These are phyloP conservation scores for Crenuchus spilurus DNA, from an alignment of 2,797 vertebrate species.

Conservation along the genomic window DNA sequence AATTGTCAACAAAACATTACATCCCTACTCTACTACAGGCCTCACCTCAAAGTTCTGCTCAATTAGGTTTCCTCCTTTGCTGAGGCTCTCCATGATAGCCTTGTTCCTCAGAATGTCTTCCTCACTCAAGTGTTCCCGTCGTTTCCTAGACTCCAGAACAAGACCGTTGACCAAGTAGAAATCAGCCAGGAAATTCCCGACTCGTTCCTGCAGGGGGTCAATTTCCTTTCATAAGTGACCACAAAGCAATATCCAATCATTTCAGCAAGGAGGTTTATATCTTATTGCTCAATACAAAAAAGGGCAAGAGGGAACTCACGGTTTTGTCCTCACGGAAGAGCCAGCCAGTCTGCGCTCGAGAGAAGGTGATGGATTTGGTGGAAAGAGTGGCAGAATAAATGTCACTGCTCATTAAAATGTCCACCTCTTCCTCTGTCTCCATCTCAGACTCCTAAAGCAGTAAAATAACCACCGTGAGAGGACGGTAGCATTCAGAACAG, in stretches of 20 bases:
- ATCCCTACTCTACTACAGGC: not conserved
- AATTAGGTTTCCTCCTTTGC: constrained; percentile 94
- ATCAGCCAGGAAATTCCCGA: constrained; percentile 96
- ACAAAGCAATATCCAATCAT: not conserved
- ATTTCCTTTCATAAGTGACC: constrained; percentile 27
- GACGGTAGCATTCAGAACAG: too few relatives aligned
- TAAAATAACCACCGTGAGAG: not conserved
- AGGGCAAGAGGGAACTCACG: constrained; percentile 69
- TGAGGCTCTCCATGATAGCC: constrained; percentile 99
- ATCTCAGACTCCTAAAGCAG: constrained; percentile 91
- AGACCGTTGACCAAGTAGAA: constrained; percentile 97
- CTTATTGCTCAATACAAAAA: not conserved
- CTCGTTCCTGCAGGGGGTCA: constrained; percentile 84
- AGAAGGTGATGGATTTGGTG: constrained; percentile 98
- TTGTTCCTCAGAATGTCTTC: constrained; percentile 98
- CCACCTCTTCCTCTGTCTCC: constrained; percentile 99
- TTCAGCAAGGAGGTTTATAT: not conserved
- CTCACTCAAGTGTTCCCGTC: constrained; percentile 95
- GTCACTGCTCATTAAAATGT: constrained; percentile 99
- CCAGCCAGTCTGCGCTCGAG: constrained; percentile 95
- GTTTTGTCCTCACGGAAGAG: constrained; percentile 99
- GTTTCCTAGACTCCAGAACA: constrained; percentile 95
- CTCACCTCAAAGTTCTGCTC: constrained; percentile 97
- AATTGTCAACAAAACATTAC: too few relatives aligned
- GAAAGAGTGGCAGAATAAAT: constrained; percentile 98